Conservation (phyloP, 2,888 invertebrate species). For the Papilio protenor region DNA sequence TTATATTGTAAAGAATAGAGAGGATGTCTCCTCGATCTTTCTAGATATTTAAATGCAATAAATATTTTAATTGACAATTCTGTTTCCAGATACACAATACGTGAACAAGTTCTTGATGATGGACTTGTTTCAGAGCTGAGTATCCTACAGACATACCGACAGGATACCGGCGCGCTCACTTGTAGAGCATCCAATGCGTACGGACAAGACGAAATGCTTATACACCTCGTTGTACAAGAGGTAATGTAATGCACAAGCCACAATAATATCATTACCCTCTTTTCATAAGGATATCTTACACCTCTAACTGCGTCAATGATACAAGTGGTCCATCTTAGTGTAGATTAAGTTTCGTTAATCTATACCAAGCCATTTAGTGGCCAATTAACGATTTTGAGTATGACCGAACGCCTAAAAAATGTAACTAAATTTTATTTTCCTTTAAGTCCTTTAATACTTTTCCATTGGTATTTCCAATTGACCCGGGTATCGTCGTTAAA, state of each 20-base stretch:
- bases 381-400: no score
- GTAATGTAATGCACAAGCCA: constrained; percentile 68
- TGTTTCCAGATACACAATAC: constrained; percentile 86
- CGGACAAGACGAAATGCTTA: constrained; percentile 95
- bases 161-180: constrained; percentile 94
- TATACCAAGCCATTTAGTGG: no score
- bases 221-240: constrained; percentile 94
- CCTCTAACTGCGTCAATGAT: no score
- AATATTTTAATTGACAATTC: constrained; percentile 3
- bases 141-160: constrained; percentile 92
- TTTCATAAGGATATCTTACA: neutral
- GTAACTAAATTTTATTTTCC: no score
- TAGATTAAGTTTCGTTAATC: no score
- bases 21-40: neutral
- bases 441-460: no score
- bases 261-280: neutral
- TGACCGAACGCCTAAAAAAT: no score
- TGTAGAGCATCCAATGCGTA: constrained; percentile 95
- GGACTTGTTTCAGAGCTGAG: constrained; percentile 94
- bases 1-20: no score
- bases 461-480: no score
- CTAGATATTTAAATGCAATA: neutral
- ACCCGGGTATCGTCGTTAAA: no score
- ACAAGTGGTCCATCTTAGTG: no score
- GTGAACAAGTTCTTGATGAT: constrained; percentile 90